These are phyloP conservation scores for Malacosoma neustria DNA, from an alignment of 2,888 invertebrate species.

Conservation along the genomic window DNA sequence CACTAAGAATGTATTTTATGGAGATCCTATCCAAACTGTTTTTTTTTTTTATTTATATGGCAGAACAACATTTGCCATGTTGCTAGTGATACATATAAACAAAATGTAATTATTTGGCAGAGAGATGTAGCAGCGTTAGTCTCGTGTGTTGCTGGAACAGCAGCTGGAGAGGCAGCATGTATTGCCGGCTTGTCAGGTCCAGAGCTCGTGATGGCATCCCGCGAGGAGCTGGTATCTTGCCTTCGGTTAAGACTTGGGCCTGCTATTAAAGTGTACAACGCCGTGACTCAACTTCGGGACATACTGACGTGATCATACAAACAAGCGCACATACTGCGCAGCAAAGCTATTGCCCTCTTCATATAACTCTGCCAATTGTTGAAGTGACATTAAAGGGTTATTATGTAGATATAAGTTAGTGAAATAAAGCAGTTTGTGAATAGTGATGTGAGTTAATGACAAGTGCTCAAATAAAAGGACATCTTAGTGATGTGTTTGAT, in stretches of 20 bases:
- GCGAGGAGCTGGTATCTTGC: slow-evolving; percentile 84
- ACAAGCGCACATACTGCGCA: slow-evolving; percentile 3
- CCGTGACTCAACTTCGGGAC: slow-evolving; percentile 42
- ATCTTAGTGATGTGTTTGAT: too few species aligned
- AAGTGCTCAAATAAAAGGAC: too few species aligned
- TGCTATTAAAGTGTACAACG: slow-evolving; percentile 79
- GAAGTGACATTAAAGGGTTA: too few species aligned
- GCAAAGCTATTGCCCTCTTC: slow-evolving; percentile 4
- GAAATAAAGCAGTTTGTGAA: too few species aligned
- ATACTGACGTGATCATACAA: slow-evolving; percentile 26
- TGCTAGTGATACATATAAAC: slow-evolving; percentile 1
- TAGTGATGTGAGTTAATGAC: too few species aligned
- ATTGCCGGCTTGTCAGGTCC: slow-evolving; percentile 84
- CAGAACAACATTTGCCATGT: background rate
- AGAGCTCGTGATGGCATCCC: slow-evolving; percentile 86
- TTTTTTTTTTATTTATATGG: too few species aligned
- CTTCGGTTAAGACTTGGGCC: slow-evolving; percentile 89
- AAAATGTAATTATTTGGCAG: slow-evolving; percentile 71
- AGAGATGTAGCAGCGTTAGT: slow-evolving; percentile 42
- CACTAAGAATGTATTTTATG: too few species aligned
- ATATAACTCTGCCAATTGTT: too few species aligned
- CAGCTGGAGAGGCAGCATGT: slow-evolving; percentile 37
- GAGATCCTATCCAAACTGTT: too few species aligned
- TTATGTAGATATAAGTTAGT: too few species aligned
- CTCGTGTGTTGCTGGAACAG: slow-evolving; percentile 37